Base-by-base conservation (phyloP, 2,113 vertebrate genomes). In the Micronycteris hirsuta region DNA sequence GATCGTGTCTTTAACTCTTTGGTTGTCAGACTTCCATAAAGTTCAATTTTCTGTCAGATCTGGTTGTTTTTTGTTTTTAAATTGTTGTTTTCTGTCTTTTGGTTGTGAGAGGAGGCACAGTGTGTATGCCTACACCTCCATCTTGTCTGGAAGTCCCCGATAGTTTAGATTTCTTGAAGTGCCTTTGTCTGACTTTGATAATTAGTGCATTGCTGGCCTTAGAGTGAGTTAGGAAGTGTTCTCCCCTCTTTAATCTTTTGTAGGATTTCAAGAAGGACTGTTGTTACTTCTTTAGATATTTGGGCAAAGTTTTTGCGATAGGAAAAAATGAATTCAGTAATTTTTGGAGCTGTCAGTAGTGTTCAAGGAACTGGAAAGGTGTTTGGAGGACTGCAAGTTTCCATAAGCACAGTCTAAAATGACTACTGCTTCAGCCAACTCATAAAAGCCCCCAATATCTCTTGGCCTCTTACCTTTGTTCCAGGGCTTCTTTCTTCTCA, bases 331-430 rank as follows among this genome's bases (percentile, higher is more conserved):
- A 90, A 33, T 87, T 33, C 26, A 33, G 6, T 86, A 26, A 71
- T 87, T 77, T 94, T 73, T 82, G 14, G 68, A 86, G 45, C 73
- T 76, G 22, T 71, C 61, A 92, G 3, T 49, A 86, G 19, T 81
- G n/a, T 65, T 91, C 33, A 82, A 83, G 85, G 68, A 91, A 54
- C 20, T 89, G 85, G 43, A 96, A 93, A 43, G 33, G 31, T 89
- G 28, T 85, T 24, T 89, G 3, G 5, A 52, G 74, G 58, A 81
- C 43, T 81, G 17, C 15, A 91, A 12, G 13, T 89, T 86, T 95
- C 67, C 24, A 22, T 54, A 38, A 93, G 41, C 52, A 86, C 73
- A 82, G 19, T 86, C 41, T 71, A 49, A 81, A 95, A 89, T 56
- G 81, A 76, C 15, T 22, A 54, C 31, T 77, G 19, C 74, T 20